Evolutionary conservation across 1,140 invertebrate genomes (phyloP).

Genomic region (Drosophila pruinosa): DNA sequence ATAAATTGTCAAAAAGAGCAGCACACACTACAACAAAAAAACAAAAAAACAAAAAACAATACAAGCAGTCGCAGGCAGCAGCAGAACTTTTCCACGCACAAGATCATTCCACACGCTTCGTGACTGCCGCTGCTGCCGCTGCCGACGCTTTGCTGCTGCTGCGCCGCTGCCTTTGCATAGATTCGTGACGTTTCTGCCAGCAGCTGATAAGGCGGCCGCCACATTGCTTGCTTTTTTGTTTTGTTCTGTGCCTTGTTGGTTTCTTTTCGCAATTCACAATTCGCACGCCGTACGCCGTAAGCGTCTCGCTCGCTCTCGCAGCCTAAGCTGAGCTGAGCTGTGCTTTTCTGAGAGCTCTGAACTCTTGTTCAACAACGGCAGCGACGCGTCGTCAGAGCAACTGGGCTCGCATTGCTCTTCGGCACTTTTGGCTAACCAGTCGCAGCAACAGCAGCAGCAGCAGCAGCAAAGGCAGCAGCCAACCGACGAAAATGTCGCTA

Average conservation of each 20-base stretch:
- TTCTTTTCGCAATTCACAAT: conserved; percentile 4
- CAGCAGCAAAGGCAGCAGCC: conserved; percentile 19
- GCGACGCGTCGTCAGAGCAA: conserved; percentile 50
- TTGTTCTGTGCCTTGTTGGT: conserved; percentile 6
- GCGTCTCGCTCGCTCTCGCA: background rate
- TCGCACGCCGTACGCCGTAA: conserved; percentile 7
- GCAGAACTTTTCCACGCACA: conserved; percentile 24
- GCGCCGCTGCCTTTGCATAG: conserved; percentile 18
- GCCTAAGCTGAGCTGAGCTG: conserved; percentile 2
- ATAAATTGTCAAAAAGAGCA: conserved; percentile 22
- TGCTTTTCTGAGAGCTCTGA: conserved; percentile 24
- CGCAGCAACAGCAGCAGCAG: conserved; percentile 17
- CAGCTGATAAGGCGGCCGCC: conserved; percentile 58
- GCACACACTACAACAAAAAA: too few relatives aligned
- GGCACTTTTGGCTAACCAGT: conserved; percentile 49
- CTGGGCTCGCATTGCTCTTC: conserved; percentile 57
- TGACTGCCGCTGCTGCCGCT: background rate
- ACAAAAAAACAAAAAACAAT: conserved; percentile 6
- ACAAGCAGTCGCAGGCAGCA: background rate
- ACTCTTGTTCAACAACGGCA: conserved; percentile 42
- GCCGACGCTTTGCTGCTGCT: conserved; percentile 1
- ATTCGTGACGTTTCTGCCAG: conserved; percentile 37
- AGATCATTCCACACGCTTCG: conserved; percentile 55
- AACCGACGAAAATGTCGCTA: conserved; percentile 52
- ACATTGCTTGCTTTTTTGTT: conserved; percentile 18